Conservation (phyloP, 2,113 vertebrate genomes). For the Genyomyrus donnyi region DNA sequence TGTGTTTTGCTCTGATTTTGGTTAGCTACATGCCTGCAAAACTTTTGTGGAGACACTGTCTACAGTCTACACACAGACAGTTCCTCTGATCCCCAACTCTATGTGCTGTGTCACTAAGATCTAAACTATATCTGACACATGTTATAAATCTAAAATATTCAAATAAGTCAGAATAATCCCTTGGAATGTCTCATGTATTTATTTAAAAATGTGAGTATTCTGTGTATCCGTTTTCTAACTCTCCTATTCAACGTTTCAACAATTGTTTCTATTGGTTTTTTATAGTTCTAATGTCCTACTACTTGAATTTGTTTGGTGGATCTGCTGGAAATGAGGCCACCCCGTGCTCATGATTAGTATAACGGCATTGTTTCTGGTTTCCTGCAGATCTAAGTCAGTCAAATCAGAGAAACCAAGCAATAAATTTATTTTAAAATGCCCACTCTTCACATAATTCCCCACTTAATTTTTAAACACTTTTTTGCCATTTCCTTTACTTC, state of each 20-base stretch:
- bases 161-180: not conserved
- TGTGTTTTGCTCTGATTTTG: constrained; percentile 14
- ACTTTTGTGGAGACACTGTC: constrained; percentile 9
- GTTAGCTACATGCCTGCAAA: constrained; percentile 13
- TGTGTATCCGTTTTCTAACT: not conserved
- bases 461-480: not conserved
- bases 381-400: not conserved
- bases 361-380: constrained; percentile 10
- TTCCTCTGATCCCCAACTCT: constrained; percentile 17
- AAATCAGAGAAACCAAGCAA: constrained; percentile 15
- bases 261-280: constrained; percentile 7
- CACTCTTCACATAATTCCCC: not conserved
- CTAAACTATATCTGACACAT: constrained; percentile 20
- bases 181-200: not conserved
- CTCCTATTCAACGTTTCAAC: not conserved
- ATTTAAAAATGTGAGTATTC: not conserved
- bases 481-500: not conserved
- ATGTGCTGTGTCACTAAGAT: constrained; percentile 13
- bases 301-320: constrained; percentile 26
- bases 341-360: not conserved
- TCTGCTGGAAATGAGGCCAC: constrained; percentile 36
- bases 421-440: not conserved
- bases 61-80: constrained; percentile 21
- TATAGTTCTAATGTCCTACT: constrained; percentile 21
- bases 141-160: not conserved